Evolutionary conservation across 2,888 invertebrate genomes (phyloP).

Genomic region (Diarsia dahlii): DNA sequence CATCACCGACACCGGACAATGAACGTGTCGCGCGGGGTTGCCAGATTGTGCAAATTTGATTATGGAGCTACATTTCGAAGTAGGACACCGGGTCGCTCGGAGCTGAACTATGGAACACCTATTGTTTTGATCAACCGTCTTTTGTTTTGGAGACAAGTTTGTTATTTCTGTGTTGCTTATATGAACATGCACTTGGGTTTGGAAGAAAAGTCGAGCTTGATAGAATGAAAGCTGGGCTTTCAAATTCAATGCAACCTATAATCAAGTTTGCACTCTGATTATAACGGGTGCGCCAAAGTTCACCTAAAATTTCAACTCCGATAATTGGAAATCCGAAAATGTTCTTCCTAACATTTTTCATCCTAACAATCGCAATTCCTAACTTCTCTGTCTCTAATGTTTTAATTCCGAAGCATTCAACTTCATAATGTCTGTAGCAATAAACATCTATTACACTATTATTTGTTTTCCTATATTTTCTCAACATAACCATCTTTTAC

Average conservation of each 20-base stretch:
- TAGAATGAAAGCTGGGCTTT: background rate
- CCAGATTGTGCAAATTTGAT: conserved; percentile 68
- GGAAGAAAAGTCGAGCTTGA: too few relatives aligned
- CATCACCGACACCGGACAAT: conserved; percentile 67
- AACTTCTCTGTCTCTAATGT: too few relatives aligned
- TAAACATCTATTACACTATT: too few relatives aligned
- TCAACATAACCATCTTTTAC: too few relatives aligned
- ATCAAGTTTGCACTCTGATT: background rate
- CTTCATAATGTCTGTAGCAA: too few relatives aligned
- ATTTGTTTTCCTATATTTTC: too few relatives aligned
- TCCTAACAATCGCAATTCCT: too few relatives aligned
- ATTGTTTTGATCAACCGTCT: conserved; percentile 44
- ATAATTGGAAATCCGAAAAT: too few relatives aligned
- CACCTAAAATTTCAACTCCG: too few relatives aligned
- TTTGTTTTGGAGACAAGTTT: conserved; percentile 19
- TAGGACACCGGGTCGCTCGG: conserved; percentile 51
- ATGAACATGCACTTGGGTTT: background rate
- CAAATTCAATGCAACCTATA: background rate
- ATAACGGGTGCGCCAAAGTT: too few relatives aligned
- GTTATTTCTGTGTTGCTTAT: background rate
- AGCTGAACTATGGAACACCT: conserved; percentile 34
- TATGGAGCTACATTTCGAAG: conserved; percentile 58
- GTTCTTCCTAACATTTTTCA: too few relatives aligned
- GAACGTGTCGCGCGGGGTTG: conserved; percentile 57
- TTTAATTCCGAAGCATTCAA: too few relatives aligned